A percentile compares a stretch with the other conserved stretches of the same genome.
These are phyloP conservation scores for Gymnobelideus leadbeateri DNA, from an alignment of 2,113 vertebrate genomes.

Conservation along the genomic window DNA sequence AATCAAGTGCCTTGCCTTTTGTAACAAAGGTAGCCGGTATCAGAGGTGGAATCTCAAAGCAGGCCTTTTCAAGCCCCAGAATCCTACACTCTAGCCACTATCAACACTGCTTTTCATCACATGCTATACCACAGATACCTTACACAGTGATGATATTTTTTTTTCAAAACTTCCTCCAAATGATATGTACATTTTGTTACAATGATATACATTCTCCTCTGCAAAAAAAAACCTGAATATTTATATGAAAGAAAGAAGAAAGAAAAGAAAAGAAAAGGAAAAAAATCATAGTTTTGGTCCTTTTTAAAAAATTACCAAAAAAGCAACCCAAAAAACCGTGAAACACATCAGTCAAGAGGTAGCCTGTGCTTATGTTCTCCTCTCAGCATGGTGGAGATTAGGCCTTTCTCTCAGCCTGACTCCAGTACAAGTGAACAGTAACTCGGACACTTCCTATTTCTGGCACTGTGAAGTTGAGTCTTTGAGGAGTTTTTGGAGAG, in stretches of 20 bases:
- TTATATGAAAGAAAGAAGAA: too few species aligned
- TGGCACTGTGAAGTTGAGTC: neutral
- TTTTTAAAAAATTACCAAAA: neutral
- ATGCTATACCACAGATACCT: neutral
- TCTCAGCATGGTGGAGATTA: neutral
- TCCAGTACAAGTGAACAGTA: neutral
- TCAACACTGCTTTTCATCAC: neutral
- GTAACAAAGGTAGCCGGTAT: neutral
- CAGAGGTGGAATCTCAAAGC: neutral
- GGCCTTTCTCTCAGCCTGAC: conserved; percentile 16
- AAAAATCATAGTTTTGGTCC: neutral
- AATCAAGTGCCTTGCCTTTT: neutral
- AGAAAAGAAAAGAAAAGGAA: too few species aligned
- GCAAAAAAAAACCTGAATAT: too few species aligned
- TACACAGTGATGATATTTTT: neutral
- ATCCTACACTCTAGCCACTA: neutral
- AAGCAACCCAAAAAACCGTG: neutral
- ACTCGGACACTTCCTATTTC: conserved; percentile 24
- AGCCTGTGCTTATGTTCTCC: neutral
- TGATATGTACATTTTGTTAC: neutral
- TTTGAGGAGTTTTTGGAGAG: conserved; percentile 8
- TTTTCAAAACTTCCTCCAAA: neutral
- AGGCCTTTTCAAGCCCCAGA: neutral
- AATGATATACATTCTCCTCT: neutral
- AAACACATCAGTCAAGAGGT: neutral